These are phyloP conservation scores for Amphiprion ocellaris DNA, from an alignment of 2,113 vertebrate species.

Conservation along the genomic window DNA sequence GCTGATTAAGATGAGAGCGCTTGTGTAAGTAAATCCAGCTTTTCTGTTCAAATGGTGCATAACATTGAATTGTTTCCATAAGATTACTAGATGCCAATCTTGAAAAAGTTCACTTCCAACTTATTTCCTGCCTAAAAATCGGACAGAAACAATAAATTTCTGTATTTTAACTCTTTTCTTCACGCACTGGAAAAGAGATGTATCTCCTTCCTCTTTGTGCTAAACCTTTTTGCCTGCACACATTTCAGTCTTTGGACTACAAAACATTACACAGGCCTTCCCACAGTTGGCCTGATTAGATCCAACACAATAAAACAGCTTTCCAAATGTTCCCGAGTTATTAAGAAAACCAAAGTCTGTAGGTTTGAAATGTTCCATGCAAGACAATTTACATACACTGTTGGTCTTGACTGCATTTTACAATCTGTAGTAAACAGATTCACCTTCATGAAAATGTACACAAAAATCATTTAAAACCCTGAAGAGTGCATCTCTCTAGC, in stretches of 20 bases:
- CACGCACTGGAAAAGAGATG: background rate
- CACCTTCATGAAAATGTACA: background rate
- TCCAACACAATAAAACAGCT: background rate
- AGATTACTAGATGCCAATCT: slow-evolving; percentile 1
- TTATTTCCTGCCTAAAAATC: background rate
- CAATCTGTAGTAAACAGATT: background rate
- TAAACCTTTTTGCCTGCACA: background rate
- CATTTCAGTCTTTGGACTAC: slow-evolving; percentile 20
- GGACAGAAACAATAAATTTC: background rate
- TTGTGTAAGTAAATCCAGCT: slow-evolving; percentile 39
- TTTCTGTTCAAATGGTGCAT: slow-evolving; percentile 16
- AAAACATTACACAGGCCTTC: background rate
- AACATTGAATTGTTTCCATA: background rate
- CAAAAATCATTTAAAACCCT: background rate
- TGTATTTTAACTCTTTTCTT: background rate
- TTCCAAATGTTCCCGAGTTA: background rate
- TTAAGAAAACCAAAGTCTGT: slow-evolving; percentile 17
- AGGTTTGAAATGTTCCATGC: background rate
- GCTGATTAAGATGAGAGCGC: slow-evolving; percentile 28
- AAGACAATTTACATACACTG: background rate
- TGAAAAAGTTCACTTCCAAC: background rate
- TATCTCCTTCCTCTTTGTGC: background rate
- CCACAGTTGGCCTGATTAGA: background rate
- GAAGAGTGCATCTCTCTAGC: background rate
- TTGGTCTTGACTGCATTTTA: background rate